Evolutionary conservation across 2,113 vertebrate species (phyloP), one percentile per base, ranked within the genome.

Genomic region (Neodontobutis hainanensis): DNA sequence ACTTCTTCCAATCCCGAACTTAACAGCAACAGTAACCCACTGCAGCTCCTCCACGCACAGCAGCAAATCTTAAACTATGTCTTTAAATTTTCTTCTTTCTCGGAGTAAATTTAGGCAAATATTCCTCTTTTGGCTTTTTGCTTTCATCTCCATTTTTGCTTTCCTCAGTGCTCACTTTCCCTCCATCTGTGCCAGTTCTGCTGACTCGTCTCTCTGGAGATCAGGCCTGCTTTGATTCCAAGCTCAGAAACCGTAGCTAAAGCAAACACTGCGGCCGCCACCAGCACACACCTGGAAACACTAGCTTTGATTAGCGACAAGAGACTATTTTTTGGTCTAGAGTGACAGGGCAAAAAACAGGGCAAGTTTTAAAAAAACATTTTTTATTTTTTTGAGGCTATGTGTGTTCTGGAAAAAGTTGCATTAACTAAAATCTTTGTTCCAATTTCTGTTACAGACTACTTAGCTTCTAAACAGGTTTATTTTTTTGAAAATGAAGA

Each of bases 181-280:
- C 49, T 78, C 68, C 78, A 49, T 77, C 74, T 46, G 65, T 52
- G 52, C 47, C 77, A 51, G 76, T 64, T 82, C 73, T 90, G 92
- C 91, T 91, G 92, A 91, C 78, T 89, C 57, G 78, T 82, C 80
- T 89, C 87, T 83, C 84, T 11, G 15, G 81, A 89, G 91, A 90
- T 73, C 34, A 44, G 6, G 65, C 69, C 76, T 82, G 80, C 86
- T 92, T 90, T 88, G 91, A 92, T 89, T 90, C 74, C 61, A 55
- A 70, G 82, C 85, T 93, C 76, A 89, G 91, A 91, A 91, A 90
- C 85, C 68, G 64, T 85, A 89, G 89, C 90, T 91, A 89, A 91
- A 91, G 88, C 73, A 93, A 91, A 93, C 89, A 91, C 76, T 49
- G 49, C 49, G 61, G 77, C 71, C 72, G 77, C 80, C 65, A 59